A percentile compares a stretch with the other conserved stretches of the same genome.
Evolutionary conservation across 2,888 invertebrate species (phyloP).

Genomic region (Thalpophila matura): DNA sequence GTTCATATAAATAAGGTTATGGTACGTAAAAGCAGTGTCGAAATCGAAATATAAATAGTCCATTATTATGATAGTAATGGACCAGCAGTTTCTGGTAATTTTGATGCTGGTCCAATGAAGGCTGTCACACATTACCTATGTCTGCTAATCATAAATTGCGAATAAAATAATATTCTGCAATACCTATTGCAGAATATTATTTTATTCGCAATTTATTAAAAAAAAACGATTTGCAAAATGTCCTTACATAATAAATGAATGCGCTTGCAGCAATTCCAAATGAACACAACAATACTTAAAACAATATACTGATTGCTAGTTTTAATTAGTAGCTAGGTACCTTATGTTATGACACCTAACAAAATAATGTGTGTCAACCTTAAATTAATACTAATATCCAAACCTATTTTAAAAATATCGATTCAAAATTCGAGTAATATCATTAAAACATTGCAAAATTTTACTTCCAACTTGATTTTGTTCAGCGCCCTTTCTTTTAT

Average conservation of each 20-base stretch:
- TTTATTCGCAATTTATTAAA: neutral
- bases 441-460: constrained; percentile 58
- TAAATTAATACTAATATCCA: constrained; percentile 63
- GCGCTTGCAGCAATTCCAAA: constrained; percentile 48
- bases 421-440: constrained; percentile 76
- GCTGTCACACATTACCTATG: constrained; percentile 52
- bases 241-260: constrained; percentile 43
- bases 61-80: constrained; percentile 50
- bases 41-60: constrained; percentile 76
- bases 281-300: constrained; percentile 58
- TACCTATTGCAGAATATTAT: constrained; percentile 19
- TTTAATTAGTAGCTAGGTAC: constrained; percentile 24
- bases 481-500: constrained; percentile 12
- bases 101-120: constrained; percentile 27
- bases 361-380: constrained; percentile 56
- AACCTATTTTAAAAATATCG: constrained; percentile 65
- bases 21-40: constrained; percentile 85
- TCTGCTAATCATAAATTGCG: neutral
- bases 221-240: constrained; percentile 17
- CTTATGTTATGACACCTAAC: constrained; percentile 27
- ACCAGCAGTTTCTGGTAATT: constrained; percentile 59
- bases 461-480: constrained; percentile 30
- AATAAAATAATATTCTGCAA: no score
- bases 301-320: constrained; percentile 19
- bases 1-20: constrained; percentile 78